Evolutionary conservation across 1,140 invertebrate species (phyloP).

Genomic region (Hestina assimilis): DNA sequence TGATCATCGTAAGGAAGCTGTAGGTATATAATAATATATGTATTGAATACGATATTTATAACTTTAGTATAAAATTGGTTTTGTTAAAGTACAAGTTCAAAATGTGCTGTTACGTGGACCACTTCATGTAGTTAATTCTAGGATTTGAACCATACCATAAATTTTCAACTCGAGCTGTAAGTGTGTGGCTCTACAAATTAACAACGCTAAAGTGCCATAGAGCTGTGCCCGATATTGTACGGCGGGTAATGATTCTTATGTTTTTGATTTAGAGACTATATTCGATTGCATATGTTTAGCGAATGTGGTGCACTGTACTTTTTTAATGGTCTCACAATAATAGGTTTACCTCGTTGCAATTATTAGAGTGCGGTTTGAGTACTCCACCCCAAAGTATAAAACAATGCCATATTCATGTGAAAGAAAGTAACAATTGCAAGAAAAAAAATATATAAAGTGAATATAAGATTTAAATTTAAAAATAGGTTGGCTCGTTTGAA

Average conservation of each 20-base stretch:
- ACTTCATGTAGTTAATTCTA: no score
- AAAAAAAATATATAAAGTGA: neutral
- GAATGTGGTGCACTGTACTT: constrained; percentile 8
- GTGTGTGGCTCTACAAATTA: constrained; percentile 20
- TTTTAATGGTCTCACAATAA: constrained; percentile 25
- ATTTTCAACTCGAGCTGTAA: constrained; percentile 9
- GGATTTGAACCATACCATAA: constrained; percentile 6
- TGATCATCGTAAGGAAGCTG: no score
- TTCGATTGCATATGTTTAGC: constrained; percentile 6
- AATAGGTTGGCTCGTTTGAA: no score
- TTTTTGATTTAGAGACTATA: neutral
- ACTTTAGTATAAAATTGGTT: no score
- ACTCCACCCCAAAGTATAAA: constrained; percentile 9
- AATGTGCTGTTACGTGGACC: no score
- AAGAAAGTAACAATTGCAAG: neutral
- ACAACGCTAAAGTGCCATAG: constrained; percentile 15
- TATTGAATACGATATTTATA: no score
- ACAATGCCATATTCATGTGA: constrained; percentile 6
- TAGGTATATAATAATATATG: no score
- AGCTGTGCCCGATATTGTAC: constrained; percentile 17
- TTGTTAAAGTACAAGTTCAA: no score
- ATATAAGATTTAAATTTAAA: no score
- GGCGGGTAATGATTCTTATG: neutral
- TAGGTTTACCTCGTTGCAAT: constrained; percentile 23
- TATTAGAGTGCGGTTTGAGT: constrained; percentile 21